Conservation (phyloP, 1,140 invertebrate species). For the Caenorhabditis elegans region DNA sequence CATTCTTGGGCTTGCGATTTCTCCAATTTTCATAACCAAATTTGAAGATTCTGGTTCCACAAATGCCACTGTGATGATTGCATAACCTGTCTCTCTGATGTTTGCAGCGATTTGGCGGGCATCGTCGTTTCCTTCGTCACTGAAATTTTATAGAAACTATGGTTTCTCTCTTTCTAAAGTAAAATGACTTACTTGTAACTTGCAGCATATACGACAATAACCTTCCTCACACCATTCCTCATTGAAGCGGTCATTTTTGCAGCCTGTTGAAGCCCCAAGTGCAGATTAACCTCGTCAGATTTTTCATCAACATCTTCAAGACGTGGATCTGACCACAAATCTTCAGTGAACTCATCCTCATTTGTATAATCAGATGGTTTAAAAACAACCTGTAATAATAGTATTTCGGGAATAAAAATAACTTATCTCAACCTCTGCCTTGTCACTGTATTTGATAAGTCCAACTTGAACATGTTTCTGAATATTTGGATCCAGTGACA, state of each 20-base stretch:
- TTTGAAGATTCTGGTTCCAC: not conserved
- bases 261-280: not conserved
- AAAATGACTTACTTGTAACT: not conserved
- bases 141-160: not conserved
- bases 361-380: not conserved
- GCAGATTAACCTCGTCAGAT: not conserved
- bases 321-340: not conserved
- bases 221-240: not conserved
- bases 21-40: not conserved
- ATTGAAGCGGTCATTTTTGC: not conserved
- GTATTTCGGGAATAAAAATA: no score
- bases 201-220: not conserved
- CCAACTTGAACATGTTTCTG: constrained; percentile 14
- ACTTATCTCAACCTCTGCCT: no score
- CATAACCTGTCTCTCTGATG: not conserved
- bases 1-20: not conserved
- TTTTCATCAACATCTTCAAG: not conserved
- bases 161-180: no score
- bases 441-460: not conserved
- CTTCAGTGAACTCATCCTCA: not conserved
- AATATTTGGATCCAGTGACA: not conserved
- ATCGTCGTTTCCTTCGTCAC: constrained; percentile 1
- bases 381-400: not conserved
- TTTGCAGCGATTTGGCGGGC: not conserved
- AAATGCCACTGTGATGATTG: not conserved